These are phyloP conservation scores for Scortum barcoo DNA, from an alignment of 2,113 vertebrate genomes.

Conservation along the genomic window DNA sequence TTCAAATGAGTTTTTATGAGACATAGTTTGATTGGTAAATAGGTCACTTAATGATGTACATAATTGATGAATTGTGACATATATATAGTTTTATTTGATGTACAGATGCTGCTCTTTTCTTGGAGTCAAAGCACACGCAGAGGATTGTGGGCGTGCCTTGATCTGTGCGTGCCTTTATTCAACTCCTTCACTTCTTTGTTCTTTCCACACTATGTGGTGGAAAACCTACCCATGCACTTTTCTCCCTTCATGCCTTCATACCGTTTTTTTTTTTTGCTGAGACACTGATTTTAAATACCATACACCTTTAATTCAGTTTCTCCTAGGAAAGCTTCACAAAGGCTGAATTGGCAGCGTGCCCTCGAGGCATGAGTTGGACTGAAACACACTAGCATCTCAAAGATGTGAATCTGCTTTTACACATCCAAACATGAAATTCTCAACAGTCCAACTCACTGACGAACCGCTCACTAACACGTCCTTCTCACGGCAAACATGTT, in stretches of 20 bases:
- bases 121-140: neutral
- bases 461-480: neutral
- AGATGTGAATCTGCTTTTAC: neutral
- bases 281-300: conserved; percentile 48
- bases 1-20: no score
- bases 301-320: conserved; percentile 48
- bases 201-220: neutral
- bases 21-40: no score
- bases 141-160: conserved; percentile 2
- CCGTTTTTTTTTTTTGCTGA: conserved; percentile 44
- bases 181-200: conserved; percentile 10
- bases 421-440: neutral
- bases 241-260: conserved; percentile 7
- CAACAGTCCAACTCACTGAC: neutral
- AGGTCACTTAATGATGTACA: neutral
- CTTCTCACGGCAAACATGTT: conserved; percentile 13
- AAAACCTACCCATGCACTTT: conserved; percentile 18
- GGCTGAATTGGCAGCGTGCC: conserved; percentile 20
- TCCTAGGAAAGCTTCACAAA: conserved; percentile 18
- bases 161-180: conserved; percentile 3
- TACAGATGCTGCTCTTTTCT: no score
- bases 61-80: neutral
- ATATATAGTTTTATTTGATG: neutral
- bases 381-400: conserved; percentile 27
- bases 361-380: conserved; percentile 48